These are phyloP conservation scores for Argyrosomus regius DNA, from an alignment of 2,797 vertebrate species.

Conservation along the genomic window DNA sequence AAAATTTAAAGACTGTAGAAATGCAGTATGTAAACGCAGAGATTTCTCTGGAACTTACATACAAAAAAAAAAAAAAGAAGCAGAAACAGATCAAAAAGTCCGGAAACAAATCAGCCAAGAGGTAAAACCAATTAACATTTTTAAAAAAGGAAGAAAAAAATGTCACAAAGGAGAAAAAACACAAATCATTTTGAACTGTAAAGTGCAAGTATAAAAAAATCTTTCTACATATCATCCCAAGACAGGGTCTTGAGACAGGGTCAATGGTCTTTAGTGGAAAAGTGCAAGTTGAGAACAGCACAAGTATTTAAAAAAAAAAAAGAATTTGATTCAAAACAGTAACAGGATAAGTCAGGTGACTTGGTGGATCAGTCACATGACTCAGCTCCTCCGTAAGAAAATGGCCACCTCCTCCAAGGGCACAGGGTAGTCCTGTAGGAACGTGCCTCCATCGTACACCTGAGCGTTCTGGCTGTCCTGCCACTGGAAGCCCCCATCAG, in stretches of 20 bases:
- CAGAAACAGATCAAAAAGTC: conserved; percentile 61
- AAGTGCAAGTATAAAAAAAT: conserved; percentile 89
- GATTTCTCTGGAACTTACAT: conserved; percentile 67
- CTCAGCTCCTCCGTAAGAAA: conserved; percentile 84
- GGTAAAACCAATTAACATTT: conserved; percentile 77
- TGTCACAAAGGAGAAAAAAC: conserved; percentile 63
- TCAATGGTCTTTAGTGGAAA: conserved; percentile 88
- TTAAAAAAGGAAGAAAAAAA: conserved; percentile 58
- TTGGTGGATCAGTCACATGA: conserved; percentile 37
- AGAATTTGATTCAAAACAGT: conserved; percentile 75
- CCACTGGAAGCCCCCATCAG: conserved; percentile 89
- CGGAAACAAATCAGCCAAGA: conserved; percentile 79
- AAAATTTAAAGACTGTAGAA: conserved; percentile 82
- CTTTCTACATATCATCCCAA: conserved; percentile 78
- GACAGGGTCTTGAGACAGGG: conserved; percentile 73
- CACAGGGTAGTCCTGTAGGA: conserved; percentile 88
- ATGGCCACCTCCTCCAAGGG: conserved; percentile 88
- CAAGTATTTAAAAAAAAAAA: conserved; percentile 55
- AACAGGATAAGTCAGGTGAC: conserved; percentile 66
- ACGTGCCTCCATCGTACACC: conserved; percentile 91
- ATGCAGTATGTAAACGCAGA: conserved; percentile 83
- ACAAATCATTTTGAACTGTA: conserved; percentile 81
- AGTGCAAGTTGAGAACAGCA: conserved; percentile 88
- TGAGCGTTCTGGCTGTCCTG: conserved; percentile 87
- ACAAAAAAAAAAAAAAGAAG: conserved; percentile 59